Conservation (phyloP, 2,888 invertebrate genomes). For the Scaptodrosophila latifasciaeformis region DNA sequence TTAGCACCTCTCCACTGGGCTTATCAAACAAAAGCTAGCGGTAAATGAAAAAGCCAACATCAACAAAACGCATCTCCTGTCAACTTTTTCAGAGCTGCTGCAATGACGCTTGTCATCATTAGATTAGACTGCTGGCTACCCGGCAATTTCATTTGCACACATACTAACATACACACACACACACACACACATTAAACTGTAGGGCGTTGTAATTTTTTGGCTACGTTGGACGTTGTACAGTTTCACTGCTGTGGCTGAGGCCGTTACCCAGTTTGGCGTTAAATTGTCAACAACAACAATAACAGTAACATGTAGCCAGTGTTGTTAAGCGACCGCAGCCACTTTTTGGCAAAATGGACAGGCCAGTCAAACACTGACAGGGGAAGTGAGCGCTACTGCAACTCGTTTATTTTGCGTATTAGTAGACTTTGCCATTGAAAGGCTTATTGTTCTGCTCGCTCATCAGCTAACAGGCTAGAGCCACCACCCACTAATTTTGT, state of each 20-base stretch:
- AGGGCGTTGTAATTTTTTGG: slow-evolving; percentile 38
- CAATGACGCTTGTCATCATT: slow-evolving; percentile 64
- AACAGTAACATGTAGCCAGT: slow-evolving; percentile 2
- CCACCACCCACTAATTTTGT: background rate
- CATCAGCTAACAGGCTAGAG: background rate
- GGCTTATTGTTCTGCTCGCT: slow-evolving; percentile 54
- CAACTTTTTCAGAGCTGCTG: no score
- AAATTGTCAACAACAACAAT: slow-evolving; percentile 62
- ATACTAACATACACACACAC: slow-evolving; percentile 16
- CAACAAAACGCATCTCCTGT: no score
- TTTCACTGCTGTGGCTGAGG: no score
- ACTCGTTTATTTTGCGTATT: slow-evolving; percentile 66
- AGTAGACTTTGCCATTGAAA: slow-evolving; percentile 61
- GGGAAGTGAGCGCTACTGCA: background rate
- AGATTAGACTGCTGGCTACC: slow-evolving; percentile 47
- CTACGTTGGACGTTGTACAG: slow-evolving; percentile 6
- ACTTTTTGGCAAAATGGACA: no score
- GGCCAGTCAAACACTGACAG: background rate
- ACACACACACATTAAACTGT: slow-evolving; percentile 45
- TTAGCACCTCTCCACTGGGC: no score
- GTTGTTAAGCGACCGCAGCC: no score
- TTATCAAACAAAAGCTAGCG: slow-evolving; percentile 14
- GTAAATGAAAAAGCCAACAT: no score
- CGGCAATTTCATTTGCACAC: slow-evolving; percentile 19
- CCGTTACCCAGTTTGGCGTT: slow-evolving; percentile 59